Evolutionary conservation across 1,140 invertebrate species (phyloP).

Genomic region (Neodiprion lecontei): DNA sequence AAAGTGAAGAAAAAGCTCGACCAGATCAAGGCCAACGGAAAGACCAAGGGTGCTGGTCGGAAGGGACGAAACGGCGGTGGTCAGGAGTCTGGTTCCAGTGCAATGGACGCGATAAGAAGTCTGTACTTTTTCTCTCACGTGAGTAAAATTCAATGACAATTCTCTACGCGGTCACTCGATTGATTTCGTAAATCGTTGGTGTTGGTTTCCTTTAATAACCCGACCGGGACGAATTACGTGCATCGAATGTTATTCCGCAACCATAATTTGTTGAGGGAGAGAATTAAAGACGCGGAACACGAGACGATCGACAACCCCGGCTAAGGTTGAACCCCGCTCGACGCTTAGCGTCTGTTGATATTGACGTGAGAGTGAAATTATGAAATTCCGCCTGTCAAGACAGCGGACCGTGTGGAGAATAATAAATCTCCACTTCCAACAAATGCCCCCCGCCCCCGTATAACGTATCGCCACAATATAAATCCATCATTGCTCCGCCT

Average conservation of each 20-base stretch:
- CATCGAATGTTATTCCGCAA: too few species aligned
- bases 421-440: not conserved
- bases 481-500: not conserved
- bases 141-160: constrained; percentile 30
- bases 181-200: not conserved
- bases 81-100: constrained; percentile 29
- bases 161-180: not conserved
- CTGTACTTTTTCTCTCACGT: constrained; percentile 53
- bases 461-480: not conserved
- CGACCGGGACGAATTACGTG: not conserved
- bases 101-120: constrained; percentile 52
- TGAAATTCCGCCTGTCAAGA: not conserved
- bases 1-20: not conserved
- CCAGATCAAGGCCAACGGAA: not conserved
- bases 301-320: too few species aligned
- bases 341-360: not conserved
- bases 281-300: too few species aligned
- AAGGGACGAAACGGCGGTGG: not conserved
- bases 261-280: too few species aligned
- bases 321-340: too few species aligned
- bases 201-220: not conserved
- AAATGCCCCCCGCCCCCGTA: not conserved
- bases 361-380: not conserved
- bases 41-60: not conserved
- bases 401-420: not conserved